Evolutionary conservation across 2,797 vertebrate species (phyloP), one percentile per base, ranked within the genome.

Genomic region (Brachyrhaphis roseni): DNA sequence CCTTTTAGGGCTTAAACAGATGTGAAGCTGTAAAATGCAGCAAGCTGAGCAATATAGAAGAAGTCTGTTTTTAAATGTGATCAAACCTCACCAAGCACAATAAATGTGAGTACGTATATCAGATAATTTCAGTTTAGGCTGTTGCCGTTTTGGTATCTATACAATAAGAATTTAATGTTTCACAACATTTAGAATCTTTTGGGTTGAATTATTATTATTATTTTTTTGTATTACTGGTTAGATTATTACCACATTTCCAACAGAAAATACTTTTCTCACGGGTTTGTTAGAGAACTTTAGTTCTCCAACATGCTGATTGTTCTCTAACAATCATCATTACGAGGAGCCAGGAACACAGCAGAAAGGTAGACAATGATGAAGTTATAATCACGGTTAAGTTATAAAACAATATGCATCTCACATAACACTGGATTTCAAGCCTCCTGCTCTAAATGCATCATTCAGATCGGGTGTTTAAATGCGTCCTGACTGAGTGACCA

Each of bases 1-100:
- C 39, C 72, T 28, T 55, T 85, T 28, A 53, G 74, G 62, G 57
- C 47, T 57, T 28, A 55, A 79, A 64, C 51, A 79, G 13, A 39
- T 74, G 47, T 77, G 8, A 72, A 36, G 53, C 15, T 70, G 13
- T 45, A 70, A 51, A 76, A 57, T 45, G 8, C 26, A n/a, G 51
- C 12, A 8, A 26, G 43, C 47, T 41, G 23, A 66, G 39, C 28
- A 43, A 53, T 8, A 2, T 57, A 59, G 12, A 26, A 49, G 31
- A 8, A 45, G 36, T 59, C 8, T 26, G n/a, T 23, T 43, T 7
- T 51, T 13, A 31, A 66, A 12, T 23, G 10, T 15, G 46, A 23
- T 66, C 41, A 34, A 4, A 16, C 11, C 11, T 49, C 20, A 68
- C 36, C 64, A 26, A 41, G 64, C 64, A 26, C 39, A 41, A 68